phyloP scores from a whole-genome alignment of 2,113 vertebrate species.

The Xiphophorus maculatus region DNA sequence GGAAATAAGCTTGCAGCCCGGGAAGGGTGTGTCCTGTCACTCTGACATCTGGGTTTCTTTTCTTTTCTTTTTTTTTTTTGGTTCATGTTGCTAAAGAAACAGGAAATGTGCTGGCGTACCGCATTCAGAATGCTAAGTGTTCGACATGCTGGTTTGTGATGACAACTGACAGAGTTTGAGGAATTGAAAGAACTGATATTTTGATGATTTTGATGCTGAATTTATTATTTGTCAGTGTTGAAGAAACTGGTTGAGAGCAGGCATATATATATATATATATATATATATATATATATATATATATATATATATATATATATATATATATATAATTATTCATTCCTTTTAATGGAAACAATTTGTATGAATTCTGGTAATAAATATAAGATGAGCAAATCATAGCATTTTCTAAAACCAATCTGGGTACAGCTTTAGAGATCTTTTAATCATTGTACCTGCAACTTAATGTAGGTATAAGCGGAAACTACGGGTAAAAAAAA shows the following conservation, averaged over 20 bases:
- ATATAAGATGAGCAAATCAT: background rate
- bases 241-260: background rate
- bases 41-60: conserved; percentile 24
- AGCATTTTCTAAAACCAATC: background rate
- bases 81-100: conserved; percentile 15
- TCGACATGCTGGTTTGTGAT: conserved; percentile 18
- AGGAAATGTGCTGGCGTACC: conserved; percentile 60
- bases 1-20: conserved; percentile 14
- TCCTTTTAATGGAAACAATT: background rate
- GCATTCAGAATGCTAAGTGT: conserved; percentile 18
- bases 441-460: background rate
- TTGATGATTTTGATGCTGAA: background rate
- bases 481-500: background rate
- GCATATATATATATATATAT: no score
- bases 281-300: no score
- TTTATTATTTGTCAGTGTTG: background rate
- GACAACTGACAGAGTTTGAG: background rate
- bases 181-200: conserved; percentile 31
- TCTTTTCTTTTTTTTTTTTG: background rate
- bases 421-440: background rate
- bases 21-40: conserved; percentile 50
- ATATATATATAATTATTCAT: background rate
- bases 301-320: no score
- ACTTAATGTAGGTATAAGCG: background rate
- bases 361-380: background rate